phyloP scores from a whole-genome alignment of 2,888 invertebrate species.

The Microctonus brassicae region DNA sequence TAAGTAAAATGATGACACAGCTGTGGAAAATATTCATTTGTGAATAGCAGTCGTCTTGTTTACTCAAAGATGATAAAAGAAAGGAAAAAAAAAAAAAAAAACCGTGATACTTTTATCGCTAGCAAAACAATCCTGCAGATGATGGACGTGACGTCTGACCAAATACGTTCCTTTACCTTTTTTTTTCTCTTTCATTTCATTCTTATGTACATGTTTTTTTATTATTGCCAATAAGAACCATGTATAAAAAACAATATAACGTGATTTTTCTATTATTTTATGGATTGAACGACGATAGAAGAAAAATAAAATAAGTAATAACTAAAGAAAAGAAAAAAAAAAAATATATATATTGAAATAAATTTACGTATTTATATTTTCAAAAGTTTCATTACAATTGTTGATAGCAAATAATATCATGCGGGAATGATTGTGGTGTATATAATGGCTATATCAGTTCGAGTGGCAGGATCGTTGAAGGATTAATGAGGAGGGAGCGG shows the following conservation, averaged over 20 bases:
- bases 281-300: not conserved
- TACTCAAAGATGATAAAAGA: not conserved
- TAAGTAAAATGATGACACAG: not conserved
- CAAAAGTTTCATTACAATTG: not conserved
- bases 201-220: not conserved
- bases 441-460: not conserved
- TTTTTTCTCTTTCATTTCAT: not conserved
- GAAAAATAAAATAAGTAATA: not conserved
- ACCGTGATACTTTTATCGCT: not conserved
- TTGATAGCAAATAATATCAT: not conserved
- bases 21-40: constrained; percentile 3
- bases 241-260: not conserved
- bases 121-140: not conserved
- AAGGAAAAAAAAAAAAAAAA: not conserved
- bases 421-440: not conserved
- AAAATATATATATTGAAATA: not conserved
- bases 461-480: not conserved
- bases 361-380: not conserved
- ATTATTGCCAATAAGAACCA: not conserved
- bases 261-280: not conserved
- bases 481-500: not conserved
- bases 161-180: not conserved
- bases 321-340: not conserved
- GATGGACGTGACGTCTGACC: constrained; percentile 1
- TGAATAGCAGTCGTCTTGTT: not conserved